phyloP scores from a whole-genome alignment of 92 coral and sea anemone genomes.

The Bergia puertoricense region DNA sequence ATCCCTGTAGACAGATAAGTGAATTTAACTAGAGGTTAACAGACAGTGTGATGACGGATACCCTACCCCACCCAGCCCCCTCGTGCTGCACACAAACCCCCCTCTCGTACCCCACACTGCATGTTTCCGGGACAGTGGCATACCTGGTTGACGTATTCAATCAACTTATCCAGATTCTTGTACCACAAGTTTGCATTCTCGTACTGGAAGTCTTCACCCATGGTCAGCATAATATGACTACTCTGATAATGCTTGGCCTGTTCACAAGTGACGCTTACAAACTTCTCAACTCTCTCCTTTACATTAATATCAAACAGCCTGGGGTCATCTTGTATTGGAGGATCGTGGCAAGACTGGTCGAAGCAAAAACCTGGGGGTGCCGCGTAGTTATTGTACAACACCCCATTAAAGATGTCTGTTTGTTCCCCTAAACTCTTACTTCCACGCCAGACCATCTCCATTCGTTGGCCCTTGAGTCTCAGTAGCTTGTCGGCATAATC shows the following conservation, averaged over 20 bases:
- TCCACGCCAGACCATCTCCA: constrained; percentile 79
- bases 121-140: no score
- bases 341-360: constrained; percentile 79
- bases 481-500: constrained; percentile 61
- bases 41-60: no score
- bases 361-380: constrained; percentile 91
- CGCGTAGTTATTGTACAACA: constrained; percentile 72
- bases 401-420: constrained; percentile 91
- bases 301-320: constrained; percentile 69
- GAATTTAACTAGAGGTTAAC: no score
- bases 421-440: constrained; percentile 71
- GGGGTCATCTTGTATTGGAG: constrained; percentile 86
- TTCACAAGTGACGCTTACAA: constrained; percentile 59
- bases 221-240: constrained; percentile 77
- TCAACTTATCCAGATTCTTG: constrained; percentile 83
- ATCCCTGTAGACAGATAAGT: no score
- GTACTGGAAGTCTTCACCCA: constrained; percentile 90
- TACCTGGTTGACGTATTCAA: constrained; percentile 76
- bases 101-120: no score
- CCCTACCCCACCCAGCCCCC: no score
- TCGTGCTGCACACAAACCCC: no score
- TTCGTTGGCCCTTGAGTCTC: constrained; percentile 51
- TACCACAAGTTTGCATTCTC: constrained; percentile 88
- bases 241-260: constrained; percentile 85
- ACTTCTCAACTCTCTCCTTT: constrained; percentile 71